phyloP scores from a whole-genome alignment of 2,888 invertebrate genomes.

The Lithophane socia region DNA sequence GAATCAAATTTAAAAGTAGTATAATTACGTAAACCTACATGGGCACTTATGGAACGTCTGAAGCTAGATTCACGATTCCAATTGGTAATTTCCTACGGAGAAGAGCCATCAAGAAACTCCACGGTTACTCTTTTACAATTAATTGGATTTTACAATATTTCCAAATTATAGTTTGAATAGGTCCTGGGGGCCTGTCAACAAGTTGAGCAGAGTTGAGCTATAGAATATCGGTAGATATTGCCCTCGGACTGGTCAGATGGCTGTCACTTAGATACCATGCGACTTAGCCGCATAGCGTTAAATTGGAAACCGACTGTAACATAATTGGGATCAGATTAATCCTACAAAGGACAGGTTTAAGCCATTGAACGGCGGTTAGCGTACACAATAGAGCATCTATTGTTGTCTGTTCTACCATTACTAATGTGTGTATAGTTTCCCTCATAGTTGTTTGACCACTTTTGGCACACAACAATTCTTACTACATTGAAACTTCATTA shows the following conservation, averaged over 20 bases:
- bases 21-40: too few species aligned
- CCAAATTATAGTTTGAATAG: not conserved
- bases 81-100: too few species aligned
- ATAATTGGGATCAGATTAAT: slow-evolving; percentile 9
- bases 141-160: not conserved
- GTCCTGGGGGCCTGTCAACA: not conserved
- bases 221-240: not conserved
- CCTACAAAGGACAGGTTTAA: slow-evolving; percentile 16
- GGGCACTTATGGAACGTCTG: too few species aligned
- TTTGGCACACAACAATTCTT: too few species aligned
- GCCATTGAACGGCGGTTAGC: not conserved
- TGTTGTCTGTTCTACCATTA: not conserved
- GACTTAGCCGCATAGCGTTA: not conserved
- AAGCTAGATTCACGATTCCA: too few species aligned
- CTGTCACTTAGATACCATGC: not conserved
- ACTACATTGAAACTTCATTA: too few species aligned
- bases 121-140: too few species aligned
- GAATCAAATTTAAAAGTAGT: too few species aligned
- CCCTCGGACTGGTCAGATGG: not conserved
- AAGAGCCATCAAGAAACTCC: too few species aligned
- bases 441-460: too few species aligned
- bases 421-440: not conserved
- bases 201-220: not conserved
- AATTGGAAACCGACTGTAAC: not conserved
- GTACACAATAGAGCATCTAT: not conserved